Conservation (phyloP, 2,113 vertebrate species). For the Genyomyrus donnyi region DNA sequence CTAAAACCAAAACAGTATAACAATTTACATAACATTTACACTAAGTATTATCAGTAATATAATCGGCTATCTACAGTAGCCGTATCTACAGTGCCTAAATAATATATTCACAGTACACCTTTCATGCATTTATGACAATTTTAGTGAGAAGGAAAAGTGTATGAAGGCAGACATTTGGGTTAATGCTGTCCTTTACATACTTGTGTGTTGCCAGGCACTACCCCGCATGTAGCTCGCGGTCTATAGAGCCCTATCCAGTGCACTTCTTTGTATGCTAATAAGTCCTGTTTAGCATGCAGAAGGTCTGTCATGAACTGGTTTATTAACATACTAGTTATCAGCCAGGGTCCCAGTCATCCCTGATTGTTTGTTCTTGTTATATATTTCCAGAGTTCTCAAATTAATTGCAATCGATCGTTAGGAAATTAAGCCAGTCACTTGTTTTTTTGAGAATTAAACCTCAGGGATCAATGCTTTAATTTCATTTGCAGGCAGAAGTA, state of each 20-base stretch:
- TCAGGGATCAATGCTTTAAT: not conserved
- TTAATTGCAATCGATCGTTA: not conserved
- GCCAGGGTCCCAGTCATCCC: not conserved
- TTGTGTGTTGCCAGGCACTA: not conserved
- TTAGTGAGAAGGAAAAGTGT: not conserved
- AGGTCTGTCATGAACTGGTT: not conserved
- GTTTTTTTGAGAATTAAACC: conserved; percentile 1
- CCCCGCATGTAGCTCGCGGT: not conserved
- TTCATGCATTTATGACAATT: not conserved
- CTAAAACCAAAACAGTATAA: not conserved
- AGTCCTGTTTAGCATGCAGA: not conserved
- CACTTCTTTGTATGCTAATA: not conserved
- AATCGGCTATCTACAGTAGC: too few relatives aligned
- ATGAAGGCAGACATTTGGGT: not conserved
- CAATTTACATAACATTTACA: not conserved
- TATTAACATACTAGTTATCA: not conserved
- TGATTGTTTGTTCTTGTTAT: not conserved
- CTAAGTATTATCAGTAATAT: not conserved
- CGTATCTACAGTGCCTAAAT: not conserved
- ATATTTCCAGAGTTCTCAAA: not conserved
- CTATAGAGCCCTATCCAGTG: not conserved
- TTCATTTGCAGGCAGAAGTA: not conserved
- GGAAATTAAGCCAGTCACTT: not conserved
- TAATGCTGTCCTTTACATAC: not conserved
- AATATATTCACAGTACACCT: not conserved